A percentile compares a stretch with the other conserved stretches of the same genome.
phyloP scores from a whole-genome alignment of 2,888 invertebrate genomes.

The Drosophila quinaria region DNA sequence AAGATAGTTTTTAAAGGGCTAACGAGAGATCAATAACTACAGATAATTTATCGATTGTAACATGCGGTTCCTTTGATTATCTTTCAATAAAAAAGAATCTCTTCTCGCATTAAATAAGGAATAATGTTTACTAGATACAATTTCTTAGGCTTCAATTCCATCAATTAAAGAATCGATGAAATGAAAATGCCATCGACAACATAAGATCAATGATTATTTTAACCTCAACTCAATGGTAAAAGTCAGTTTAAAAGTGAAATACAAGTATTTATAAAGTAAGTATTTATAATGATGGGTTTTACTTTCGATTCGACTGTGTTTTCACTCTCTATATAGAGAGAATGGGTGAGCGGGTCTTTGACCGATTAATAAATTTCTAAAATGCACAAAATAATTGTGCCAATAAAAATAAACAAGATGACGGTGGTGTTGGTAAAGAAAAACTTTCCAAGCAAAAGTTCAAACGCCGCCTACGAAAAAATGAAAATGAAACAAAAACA shows the following conservation, averaged over 20 bases:
- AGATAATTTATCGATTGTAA: neutral
- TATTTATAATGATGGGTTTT: slow-evolving; percentile 29
- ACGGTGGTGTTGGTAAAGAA: slow-evolving; percentile 21
- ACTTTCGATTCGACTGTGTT: slow-evolving; percentile 55
- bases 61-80: neutral
- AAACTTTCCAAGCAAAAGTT: slow-evolving; percentile 78
- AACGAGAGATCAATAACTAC: neutral
- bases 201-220: neutral
- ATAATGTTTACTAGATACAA: neutral
- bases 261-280: neutral
- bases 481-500: slow-evolving; percentile 40
- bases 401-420: slow-evolving; percentile 77
- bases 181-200: neutral
- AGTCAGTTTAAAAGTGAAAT: neutral
- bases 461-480: slow-evolving; percentile 75
- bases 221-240: neutral
- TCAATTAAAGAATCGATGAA: neutral
- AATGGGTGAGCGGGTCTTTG: slow-evolving; percentile 53
- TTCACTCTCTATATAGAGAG: slow-evolving; percentile 37
- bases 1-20: neutral
- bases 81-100: neutral
- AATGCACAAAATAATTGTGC: slow-evolving; percentile 81
- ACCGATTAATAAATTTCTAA: slow-evolving; percentile 77
- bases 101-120: too few relatives aligned
- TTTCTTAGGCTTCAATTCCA: too few relatives aligned